Conservation (phyloP, 2,113 vertebrate species). For the Colossoma macropomum region DNA sequence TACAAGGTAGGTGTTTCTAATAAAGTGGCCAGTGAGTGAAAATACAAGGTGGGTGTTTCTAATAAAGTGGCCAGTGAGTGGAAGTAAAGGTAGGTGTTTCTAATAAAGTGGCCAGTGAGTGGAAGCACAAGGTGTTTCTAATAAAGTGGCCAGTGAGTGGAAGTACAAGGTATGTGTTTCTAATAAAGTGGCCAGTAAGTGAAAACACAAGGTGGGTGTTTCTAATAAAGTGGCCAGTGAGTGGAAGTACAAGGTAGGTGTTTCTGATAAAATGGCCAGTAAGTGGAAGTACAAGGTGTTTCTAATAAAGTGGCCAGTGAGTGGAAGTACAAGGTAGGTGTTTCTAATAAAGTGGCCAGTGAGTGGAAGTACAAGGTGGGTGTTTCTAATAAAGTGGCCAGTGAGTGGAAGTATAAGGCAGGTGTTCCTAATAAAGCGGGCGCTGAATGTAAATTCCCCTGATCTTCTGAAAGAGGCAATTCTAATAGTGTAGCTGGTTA, state of each 20-base stretch:
- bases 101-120: not conserved
- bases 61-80: too few species aligned
- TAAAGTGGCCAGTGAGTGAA: too few species aligned
- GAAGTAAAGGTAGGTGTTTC: too few species aligned
- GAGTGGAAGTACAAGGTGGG: not conserved
- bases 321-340: not conserved
- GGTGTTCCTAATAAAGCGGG: not conserved
- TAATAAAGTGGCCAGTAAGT: not conserved
- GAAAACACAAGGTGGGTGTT: not conserved
- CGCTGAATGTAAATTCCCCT: not conserved
- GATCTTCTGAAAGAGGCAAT: too few species aligned
- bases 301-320: not conserved
- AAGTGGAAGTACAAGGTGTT: not conserved
- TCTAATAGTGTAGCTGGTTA: not conserved
- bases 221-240: not conserved
- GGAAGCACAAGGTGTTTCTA: not conserved
- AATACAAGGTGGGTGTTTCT: too few species aligned
- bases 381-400: not conserved
- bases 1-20: too few species aligned
- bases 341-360: not conserved
- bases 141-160: not conserved
- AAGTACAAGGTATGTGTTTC: not conserved
- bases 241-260: not conserved
- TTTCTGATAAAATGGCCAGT: not conserved
- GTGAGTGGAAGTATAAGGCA: not conserved